Base-by-base conservation (phyloP, 2,113 vertebrate genomes). In the Pterocles orientalis region DNA sequence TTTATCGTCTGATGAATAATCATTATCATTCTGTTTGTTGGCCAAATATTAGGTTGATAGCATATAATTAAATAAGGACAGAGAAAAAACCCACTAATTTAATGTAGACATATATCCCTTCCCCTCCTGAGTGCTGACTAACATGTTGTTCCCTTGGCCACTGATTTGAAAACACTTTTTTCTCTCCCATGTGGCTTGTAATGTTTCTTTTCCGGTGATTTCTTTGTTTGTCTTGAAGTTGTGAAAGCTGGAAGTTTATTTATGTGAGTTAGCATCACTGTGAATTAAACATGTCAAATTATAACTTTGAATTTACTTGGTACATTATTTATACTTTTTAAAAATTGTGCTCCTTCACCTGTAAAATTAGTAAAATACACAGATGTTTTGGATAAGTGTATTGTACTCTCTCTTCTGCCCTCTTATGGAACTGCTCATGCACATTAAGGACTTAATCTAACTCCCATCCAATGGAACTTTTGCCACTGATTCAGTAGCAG, bases 331-430 rank as follows among this genome's bases (percentile, higher is more conserved):
- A 21, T 66, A 23, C 14, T 48, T 86, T 33, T 64, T 20, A 9
- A 78, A 91, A 88, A 45, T 33, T 23, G 12, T 68, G 15, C 21
- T 66, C 5, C 57, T 81, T 83, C 21, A 81, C 60, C 69, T 90
- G 21, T 43, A 56, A 62, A 39, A 34, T 62, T 33, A 48, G 39
- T 17, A 81, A 95, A 92, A 86, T 9, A 43, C 25, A 75, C 20
- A 43, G 21, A 36, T 60, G 12, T 77, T 87, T 61, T 80, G 56
- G 43, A 4, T 58, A 78, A 76, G 6, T 33, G 31, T 48, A 21
- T 94, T 96, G 82, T 57, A 47, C 66, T 94, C 71, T 90, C 93
- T 93, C 85, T 96, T 96, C 93, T 86, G 82, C 87, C 95, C 89
- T 96, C 93, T 88, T 73, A 95, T 73, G 92, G 93, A 94, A 43